These are phyloP conservation scores for Fundulus diaphanus DNA, from an alignment of 2,797 vertebrate species.

Conservation along the genomic window DNA sequence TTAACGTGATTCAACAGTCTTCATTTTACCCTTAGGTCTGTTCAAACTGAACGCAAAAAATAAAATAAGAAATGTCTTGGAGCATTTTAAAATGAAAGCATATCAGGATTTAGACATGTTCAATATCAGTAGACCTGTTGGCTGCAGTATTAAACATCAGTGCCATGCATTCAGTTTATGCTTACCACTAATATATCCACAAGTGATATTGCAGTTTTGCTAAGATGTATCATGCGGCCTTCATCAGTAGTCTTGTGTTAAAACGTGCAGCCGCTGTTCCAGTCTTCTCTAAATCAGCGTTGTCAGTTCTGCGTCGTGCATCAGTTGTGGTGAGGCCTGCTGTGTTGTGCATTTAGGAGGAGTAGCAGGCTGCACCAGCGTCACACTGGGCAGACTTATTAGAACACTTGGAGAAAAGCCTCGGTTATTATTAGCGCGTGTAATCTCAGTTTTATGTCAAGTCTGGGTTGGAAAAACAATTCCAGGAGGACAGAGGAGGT, in stretches of 20 bases:
- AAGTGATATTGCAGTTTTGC: too few species aligned
- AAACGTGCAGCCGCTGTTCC: neutral
- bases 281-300: neutral
- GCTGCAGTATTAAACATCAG: neutral
- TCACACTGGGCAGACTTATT: neutral
- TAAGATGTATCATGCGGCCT: too few species aligned
- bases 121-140: too few species aligned
- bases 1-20: neutral
- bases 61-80: too few species aligned
- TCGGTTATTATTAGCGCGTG: constrained; percentile 5
- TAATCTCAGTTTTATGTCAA: constrained; percentile 7
- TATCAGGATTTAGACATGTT: neutral
- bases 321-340: neutral
- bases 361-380: neutral
- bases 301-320: neutral
- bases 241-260: neutral
- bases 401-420: neutral
- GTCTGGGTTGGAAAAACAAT: neutral
- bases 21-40: neutral
- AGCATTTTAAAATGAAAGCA: neutral
- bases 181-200: too few species aligned
- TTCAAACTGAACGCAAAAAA: neutral
- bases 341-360: neutral
- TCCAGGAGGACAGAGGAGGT: neutral
- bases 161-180: too few species aligned